These are phyloP conservation scores for Plestiodon gilberti DNA, from an alignment of 2,113 vertebrate species.

Conservation along the genomic window DNA sequence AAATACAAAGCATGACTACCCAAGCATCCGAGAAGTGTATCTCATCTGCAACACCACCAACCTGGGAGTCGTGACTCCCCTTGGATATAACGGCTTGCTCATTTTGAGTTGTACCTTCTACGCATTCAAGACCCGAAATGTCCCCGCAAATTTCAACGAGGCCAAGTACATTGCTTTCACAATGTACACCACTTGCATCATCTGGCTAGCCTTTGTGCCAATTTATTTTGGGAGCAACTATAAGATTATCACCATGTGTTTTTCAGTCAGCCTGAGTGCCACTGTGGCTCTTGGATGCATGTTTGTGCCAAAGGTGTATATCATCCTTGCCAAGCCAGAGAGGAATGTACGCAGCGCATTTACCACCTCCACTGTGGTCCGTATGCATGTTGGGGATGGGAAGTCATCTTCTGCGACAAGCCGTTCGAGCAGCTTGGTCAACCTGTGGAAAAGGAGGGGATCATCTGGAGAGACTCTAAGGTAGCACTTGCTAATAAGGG, in stretches of 20 bases:
- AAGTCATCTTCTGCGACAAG: slow-evolving; percentile 94
- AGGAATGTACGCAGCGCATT: slow-evolving; percentile 98
- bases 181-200: slow-evolving; percentile 99
- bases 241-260: slow-evolving; percentile 99
- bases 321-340: slow-evolving; percentile 97
- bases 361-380: slow-evolving; percentile 95
- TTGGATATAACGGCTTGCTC: slow-evolving; percentile 95
- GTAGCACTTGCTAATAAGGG: slow-evolving; percentile 72
- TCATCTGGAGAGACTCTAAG: slow-evolving; percentile 96
- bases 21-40: slow-evolving; percentile 96
- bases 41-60: slow-evolving; percentile 97
- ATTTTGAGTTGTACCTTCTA: slow-evolving; percentile 99
- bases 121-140: slow-evolving; percentile 98
- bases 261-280: slow-evolving; percentile 97
- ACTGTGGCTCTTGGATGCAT: slow-evolving; percentile 97
- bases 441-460: slow-evolving; percentile 94
- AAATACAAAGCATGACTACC: slow-evolving; percentile 93
- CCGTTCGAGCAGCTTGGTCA: slow-evolving; percentile 94
- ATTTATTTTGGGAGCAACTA: slow-evolving; percentile 99
- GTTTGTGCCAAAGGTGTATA: slow-evolving; percentile 99
- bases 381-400: slow-evolving; percentile 97
- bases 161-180: slow-evolving; percentile 99
- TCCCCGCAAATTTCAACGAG: slow-evolving; percentile 98
- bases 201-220: slow-evolving; percentile 98
- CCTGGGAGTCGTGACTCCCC: slow-evolving; percentile 93